A percentile compares a stretch with the other conserved stretches of the same genome.
Conservation (phyloP, 2,797 vertebrate species). For the Hemibagrus guttatus region DNA sequence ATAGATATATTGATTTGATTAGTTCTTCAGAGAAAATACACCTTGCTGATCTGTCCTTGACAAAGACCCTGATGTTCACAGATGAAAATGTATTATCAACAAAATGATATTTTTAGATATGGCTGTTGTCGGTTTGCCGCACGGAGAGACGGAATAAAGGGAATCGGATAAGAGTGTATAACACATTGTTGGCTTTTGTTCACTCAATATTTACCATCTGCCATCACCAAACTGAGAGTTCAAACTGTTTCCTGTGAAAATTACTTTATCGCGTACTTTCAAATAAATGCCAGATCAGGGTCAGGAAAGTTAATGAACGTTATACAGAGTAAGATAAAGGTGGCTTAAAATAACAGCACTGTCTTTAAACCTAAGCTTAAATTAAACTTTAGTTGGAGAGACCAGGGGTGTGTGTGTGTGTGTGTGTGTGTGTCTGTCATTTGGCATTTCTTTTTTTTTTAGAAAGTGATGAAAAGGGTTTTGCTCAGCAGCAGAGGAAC, state of each 20-base stretch:
- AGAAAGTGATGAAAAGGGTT: background rate
- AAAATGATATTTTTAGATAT: background rate
- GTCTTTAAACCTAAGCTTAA: background rate
- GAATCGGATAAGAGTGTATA: background rate
- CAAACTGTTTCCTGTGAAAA: background rate
- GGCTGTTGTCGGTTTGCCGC: background rate
- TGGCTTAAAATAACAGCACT: background rate
- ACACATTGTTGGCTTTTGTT: background rate
- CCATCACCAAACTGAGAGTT: background rate
- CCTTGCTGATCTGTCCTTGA: background rate
- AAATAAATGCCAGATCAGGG: slow-evolving; percentile 4
- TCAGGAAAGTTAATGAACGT: background rate
- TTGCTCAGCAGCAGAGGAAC: background rate
- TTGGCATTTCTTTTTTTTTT: background rate
- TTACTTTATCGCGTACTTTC: background rate
- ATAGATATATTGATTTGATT: background rate
- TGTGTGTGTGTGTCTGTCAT: slow-evolving; percentile 2
- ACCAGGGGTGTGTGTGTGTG: background rate
- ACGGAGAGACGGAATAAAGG: background rate
- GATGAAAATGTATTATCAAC: background rate
- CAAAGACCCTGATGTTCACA: background rate
- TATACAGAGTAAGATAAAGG: background rate
- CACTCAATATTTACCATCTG: background rate
- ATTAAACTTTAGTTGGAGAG: background rate
- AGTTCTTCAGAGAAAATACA: background rate